A percentile compares a stretch with the other conserved stretches of the same genome.
Conservation (phyloP, 2,888 invertebrate species). For the Morinoia aosen region DNA sequence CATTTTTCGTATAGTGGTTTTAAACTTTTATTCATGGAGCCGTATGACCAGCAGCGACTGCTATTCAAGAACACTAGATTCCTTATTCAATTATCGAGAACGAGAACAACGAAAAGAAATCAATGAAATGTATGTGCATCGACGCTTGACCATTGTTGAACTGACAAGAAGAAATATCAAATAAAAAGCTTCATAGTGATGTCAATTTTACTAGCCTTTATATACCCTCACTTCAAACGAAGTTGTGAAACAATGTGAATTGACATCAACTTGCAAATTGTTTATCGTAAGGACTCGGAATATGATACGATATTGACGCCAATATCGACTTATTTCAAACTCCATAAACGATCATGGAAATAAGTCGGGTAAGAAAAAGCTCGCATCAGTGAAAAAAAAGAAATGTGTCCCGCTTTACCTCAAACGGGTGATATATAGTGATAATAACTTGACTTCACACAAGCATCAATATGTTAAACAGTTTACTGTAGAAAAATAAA, state of each 20-base stretch:
- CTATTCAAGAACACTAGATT: no score
- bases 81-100: no score
- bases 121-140: not conserved
- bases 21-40: no score
- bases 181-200: not conserved
- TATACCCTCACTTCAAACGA: not conserved
- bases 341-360: not conserved
- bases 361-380: not conserved
- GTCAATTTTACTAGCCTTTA: not conserved
- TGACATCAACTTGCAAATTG: no score
- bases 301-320: not conserved
- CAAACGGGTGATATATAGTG: not conserved
- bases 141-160: not conserved
- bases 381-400: not conserved
- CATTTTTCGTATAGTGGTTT: no score
- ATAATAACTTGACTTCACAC: not conserved
- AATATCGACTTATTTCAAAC: not conserved
- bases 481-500: not conserved
- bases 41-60: no score
- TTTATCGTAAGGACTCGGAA: not conserved
- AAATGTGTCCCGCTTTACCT: not conserved
- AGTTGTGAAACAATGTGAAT: not conserved
- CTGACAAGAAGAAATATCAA: not conserved
- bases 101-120: no score
- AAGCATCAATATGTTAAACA: not conserved